phyloP scores from a whole-genome alignment of 2,797 vertebrate genomes.

The Lacerta agilis region DNA sequence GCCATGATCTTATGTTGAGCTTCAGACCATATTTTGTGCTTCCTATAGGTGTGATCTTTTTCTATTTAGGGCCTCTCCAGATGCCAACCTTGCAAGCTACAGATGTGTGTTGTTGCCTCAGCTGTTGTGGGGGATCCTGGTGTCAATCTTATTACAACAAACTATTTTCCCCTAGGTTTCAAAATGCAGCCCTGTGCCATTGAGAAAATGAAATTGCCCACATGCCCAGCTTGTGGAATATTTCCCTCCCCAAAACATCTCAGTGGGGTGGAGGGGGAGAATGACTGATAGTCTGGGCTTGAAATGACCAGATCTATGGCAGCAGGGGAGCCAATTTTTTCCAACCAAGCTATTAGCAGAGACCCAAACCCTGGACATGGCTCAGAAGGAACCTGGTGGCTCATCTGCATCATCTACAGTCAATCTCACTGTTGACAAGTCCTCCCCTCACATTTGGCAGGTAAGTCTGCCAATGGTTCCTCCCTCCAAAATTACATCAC shows the following conservation, averaged over 20 bases:
- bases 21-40: no score
- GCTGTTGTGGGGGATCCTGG: no score
- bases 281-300: constrained; percentile 35
- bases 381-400: background rate
- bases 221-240: no score
- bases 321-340: background rate
- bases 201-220: no score
- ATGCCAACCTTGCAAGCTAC: no score
- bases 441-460: background rate
- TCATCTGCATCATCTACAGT: background rate
- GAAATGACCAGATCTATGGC: background rate
- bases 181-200: no score
- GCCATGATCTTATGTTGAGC: no score
- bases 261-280: constrained; percentile 8
- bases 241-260: background rate
- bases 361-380: background rate
- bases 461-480: background rate
- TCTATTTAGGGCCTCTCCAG: no score
- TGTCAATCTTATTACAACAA: no score
- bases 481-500: background rate
- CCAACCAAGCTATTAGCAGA: background rate
- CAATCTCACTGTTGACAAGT: background rate
- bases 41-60: no score
- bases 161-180: no score
- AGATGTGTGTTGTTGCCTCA: no score